A percentile compares a stretch with the other conserved stretches of the same genome.
Evolutionary conservation across 2,888 invertebrate species (phyloP).

Genomic region (Sphinx pinastri): DNA sequence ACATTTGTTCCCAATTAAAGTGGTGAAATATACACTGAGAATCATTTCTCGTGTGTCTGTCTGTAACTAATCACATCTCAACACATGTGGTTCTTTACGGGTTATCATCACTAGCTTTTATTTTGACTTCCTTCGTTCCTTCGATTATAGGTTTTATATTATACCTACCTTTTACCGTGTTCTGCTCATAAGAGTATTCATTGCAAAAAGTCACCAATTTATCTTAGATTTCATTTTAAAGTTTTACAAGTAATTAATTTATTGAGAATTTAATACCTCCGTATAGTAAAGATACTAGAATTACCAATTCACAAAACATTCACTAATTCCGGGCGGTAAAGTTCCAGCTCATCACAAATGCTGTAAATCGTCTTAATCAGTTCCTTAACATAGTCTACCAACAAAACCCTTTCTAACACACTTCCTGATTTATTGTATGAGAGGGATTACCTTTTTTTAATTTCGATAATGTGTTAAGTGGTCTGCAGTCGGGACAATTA

Average conservation of each 20-base stretch:
- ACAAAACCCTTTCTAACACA: conserved; percentile 21
- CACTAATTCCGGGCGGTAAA: not conserved
- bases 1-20: conserved; percentile 79
- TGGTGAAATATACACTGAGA: conserved; percentile 75
- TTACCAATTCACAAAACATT: not conserved
- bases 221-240: too few species aligned
- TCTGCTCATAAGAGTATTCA: not conserved
- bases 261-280: too few species aligned
- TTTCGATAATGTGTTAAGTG: conserved; percentile 48
- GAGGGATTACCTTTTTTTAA: conserved; percentile 32
- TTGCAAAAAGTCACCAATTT: too few species aligned
- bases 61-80: conserved; percentile 72
- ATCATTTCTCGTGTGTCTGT: conserved; percentile 63
- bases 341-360: not conserved
- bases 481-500: conserved; percentile 38
- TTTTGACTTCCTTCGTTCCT: conserved; percentile 32
- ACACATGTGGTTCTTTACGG: conserved; percentile 69
- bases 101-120: conserved; percentile 64
- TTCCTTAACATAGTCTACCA: conserved; percentile 17
- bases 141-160: conserved; percentile 13
- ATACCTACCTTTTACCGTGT: not conserved
- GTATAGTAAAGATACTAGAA: not conserved
- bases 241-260: too few species aligned
- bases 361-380: conserved; percentile 21
- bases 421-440: conserved; percentile 29